Conservation (phyloP, 2,797 vertebrate species). For the Rhinoraja longicauda region DNA sequence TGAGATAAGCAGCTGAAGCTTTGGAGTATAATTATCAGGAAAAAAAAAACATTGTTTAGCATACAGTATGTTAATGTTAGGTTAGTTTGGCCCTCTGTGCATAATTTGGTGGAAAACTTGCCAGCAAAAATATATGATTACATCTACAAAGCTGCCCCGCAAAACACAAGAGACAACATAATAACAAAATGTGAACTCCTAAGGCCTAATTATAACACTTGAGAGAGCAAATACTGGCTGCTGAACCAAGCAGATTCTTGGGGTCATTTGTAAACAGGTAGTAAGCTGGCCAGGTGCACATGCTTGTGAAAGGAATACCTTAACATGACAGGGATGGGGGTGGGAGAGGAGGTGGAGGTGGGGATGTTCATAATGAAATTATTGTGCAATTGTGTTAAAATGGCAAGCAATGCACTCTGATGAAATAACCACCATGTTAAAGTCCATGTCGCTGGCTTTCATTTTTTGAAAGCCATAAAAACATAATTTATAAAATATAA, state of each 20-base stretch:
- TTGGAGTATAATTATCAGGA: constrained; percentile 73
- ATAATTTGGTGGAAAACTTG: constrained; percentile 82
- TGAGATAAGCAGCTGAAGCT: constrained; percentile 68
- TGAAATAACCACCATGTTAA: background rate
- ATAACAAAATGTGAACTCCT: constrained; percentile 88
- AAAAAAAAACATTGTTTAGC: constrained; percentile 65
- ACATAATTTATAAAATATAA: too few species aligned
- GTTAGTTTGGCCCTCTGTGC: constrained; percentile 77
- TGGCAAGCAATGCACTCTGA: background rate
- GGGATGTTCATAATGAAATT: background rate
- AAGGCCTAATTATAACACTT: constrained; percentile 96
- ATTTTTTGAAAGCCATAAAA: background rate
- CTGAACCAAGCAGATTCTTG: constrained; percentile 97
- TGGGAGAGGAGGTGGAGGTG: too few species aligned
- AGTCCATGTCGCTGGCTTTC: background rate
- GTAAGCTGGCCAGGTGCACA: constrained; percentile 81
- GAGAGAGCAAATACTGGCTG: constrained; percentile 84
- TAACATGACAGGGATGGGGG: background rate
- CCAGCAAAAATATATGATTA: constrained; percentile 79
- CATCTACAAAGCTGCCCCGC: constrained; percentile 66
- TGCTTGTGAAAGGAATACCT: constrained; percentile 52
- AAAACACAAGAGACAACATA: constrained; percentile 80
- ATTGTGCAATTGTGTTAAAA: background rate
- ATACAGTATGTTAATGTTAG: constrained; percentile 78
- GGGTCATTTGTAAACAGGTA: constrained; percentile 98